Conservation (phyloP, 2,888 invertebrate species). For the Apoda limacodes region DNA sequence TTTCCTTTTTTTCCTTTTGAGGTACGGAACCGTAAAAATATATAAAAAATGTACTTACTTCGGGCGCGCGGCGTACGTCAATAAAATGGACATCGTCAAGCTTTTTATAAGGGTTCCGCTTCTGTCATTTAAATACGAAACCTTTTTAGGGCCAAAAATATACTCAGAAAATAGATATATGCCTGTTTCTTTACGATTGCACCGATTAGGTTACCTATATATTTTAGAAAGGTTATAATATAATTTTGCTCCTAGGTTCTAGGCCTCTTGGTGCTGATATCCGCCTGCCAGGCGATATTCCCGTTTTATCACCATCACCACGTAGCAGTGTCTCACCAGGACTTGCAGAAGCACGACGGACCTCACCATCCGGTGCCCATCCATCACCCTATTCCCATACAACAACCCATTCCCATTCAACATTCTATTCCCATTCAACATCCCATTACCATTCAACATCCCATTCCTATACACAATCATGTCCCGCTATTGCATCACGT, state of each 20-base stretch:
- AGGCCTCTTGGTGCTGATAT: conserved; percentile 34
- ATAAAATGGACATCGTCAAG: too few species aligned
- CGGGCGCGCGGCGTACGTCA: too few species aligned
- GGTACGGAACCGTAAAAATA: too few species aligned
- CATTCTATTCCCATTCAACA: conserved; percentile 36
- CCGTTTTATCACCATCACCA: conserved; percentile 45
- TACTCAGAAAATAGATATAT: too few species aligned
- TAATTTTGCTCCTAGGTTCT: conserved; percentile 35
- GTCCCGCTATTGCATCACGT: conserved; percentile 29
- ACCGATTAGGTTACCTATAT: too few species aligned
- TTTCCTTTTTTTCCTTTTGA: too few species aligned
- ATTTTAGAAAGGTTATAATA: too few species aligned
- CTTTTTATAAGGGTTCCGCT: too few species aligned
- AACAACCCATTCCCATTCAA: conserved; percentile 25
- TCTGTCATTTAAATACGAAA: too few species aligned
- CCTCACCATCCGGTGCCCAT: conserved; percentile 32
- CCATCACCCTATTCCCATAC: conserved; percentile 26
- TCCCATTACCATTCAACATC: conserved; percentile 33
- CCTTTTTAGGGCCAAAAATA: too few species aligned
- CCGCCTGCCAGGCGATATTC: conserved; percentile 50
- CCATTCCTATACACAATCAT: conserved; percentile 29
- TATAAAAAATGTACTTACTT: too few species aligned
- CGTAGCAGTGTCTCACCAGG: conserved; percentile 54
- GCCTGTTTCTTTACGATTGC: conserved; percentile 3
- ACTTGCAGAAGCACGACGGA: conserved; percentile 48